Base-by-base conservation (phyloP, 2,113 vertebrate species). In the Junco hyemalis region DNA sequence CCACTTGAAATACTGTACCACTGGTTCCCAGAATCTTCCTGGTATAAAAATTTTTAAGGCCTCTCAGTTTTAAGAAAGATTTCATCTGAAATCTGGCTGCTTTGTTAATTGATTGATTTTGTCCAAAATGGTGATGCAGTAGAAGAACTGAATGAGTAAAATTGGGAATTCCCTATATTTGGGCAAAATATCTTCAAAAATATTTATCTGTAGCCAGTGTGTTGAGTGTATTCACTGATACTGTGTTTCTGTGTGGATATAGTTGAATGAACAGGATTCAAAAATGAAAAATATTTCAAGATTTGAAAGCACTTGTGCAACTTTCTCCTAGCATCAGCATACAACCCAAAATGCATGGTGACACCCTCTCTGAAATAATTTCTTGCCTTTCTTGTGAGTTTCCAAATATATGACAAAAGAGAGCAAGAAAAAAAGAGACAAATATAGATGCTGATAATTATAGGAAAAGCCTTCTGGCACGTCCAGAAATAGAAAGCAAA, bases 381-480 rank as follows among this genome's bases (percentile, higher is more conserved):
- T 88, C 74, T 76, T 35, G 40, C 78, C 47, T 92, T 96, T 90
- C 87, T 92, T 82, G 29, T 88, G 92, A 91, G 66, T 92, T 93
- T 94, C 94, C 81, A 95, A 93, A 91, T 93, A 92, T 73, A 85
- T 42, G 72, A 88, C 85, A 90, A 90, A 96, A 93, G 25, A 73
- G 45, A 90, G 72, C 7, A 17, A 83, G 60, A 15, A 83, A 92
- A 95, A 93, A 90, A 68, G 78, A 79, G 78, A 90, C 54, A 94
- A 96, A 96, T 93, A 90, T 88, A 96, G 94, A 92, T 60, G 71
- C 40, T 81, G 92, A 57, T 95, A 96, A 95, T 92, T 96, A 93
- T 94, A 95, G 94, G 86, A 95, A 86, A 94, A 90, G 82, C 96
- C 92, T 96, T 97, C 93, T 96, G 94, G 90, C 85, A 95, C 0